Conservation (phyloP, 1,140 invertebrate genomes). For the Solenopsis fugax region DNA sequence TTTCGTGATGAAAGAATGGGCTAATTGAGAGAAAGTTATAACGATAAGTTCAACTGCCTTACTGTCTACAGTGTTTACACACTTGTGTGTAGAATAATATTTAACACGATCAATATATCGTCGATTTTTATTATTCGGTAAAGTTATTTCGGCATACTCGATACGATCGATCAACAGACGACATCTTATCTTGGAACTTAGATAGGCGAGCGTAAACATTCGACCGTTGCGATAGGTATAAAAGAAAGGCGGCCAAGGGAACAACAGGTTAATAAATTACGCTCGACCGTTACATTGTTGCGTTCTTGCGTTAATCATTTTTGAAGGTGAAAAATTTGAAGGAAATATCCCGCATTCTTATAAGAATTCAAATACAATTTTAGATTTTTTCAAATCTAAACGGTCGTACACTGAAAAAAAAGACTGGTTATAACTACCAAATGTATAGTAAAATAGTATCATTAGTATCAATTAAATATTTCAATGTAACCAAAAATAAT, state of each 20-base stretch:
- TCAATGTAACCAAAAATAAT: too few species aligned
- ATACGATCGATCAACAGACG: conserved; percentile 13
- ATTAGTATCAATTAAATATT: too few species aligned
- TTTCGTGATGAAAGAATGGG: too few species aligned
- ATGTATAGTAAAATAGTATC: too few species aligned
- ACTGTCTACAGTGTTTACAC: too few species aligned
- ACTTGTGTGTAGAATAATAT: not conserved
- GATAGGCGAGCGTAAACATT: conserved; percentile 31
- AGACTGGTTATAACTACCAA: too few species aligned
- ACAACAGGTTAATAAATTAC: not conserved
- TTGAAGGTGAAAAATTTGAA: not conserved
- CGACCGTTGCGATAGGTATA: not conserved
- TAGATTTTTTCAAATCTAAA: too few species aligned
- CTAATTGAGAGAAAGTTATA: not conserved
- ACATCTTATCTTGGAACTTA: conserved; percentile 1
- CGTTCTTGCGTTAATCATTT: not conserved
- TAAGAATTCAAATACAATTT: too few species aligned
- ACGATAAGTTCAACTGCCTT: not conserved
- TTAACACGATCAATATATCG: not conserved
- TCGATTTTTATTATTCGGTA: conserved; percentile 12
- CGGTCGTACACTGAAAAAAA: too few species aligned
- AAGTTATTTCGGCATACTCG: not conserved
- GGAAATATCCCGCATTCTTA: too few species aligned
- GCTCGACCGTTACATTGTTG: not conserved
- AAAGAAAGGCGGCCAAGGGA: conserved; percentile 1